Percentiles rank a stretch among this genome's conserved stretches.
Conservation (phyloP, 2,113 vertebrate genomes). For the Cyanoramphus novaezelandiae region DNA sequence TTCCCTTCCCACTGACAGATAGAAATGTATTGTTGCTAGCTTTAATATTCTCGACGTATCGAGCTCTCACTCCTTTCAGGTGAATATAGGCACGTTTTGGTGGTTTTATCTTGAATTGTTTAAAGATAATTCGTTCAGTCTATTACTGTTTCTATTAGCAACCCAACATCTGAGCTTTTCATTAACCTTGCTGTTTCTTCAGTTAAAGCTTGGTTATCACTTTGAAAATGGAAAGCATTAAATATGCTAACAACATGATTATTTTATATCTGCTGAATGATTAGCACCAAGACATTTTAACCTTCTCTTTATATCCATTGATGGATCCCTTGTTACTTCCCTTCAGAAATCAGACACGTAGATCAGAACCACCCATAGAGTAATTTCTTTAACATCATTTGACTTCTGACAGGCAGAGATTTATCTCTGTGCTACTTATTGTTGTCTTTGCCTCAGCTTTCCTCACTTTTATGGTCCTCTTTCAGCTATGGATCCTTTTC, state of each 20-base stretch:
- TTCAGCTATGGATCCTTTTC: neutral
- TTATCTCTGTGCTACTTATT: neutral
- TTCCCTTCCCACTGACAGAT: conserved; percentile 22
- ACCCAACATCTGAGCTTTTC: neutral
- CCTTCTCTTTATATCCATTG: neutral
- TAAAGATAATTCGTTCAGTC: neutral
- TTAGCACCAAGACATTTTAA: neutral
- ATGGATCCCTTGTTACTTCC: neutral
- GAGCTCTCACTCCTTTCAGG: neutral
- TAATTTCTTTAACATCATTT: neutral
- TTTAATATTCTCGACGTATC: neutral
- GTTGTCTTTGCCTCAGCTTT: neutral
- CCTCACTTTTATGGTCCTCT: neutral
- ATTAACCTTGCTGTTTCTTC: conserved; percentile 18
- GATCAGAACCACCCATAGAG: neutral
- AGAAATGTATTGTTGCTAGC: conserved; percentile 15
- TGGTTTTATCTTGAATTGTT: neutral
- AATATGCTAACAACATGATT: neutral
- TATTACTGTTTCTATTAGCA: conserved; percentile 9
- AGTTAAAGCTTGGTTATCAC: neutral
- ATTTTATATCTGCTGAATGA: neutral
- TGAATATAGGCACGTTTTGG: neutral
- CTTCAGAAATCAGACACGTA: neutral
- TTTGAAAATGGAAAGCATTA: neutral
- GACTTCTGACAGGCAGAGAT: neutral